These are phyloP conservation scores for Acronicta aceris DNA, from an alignment of 2,888 invertebrate species.

Conservation along the genomic window DNA sequence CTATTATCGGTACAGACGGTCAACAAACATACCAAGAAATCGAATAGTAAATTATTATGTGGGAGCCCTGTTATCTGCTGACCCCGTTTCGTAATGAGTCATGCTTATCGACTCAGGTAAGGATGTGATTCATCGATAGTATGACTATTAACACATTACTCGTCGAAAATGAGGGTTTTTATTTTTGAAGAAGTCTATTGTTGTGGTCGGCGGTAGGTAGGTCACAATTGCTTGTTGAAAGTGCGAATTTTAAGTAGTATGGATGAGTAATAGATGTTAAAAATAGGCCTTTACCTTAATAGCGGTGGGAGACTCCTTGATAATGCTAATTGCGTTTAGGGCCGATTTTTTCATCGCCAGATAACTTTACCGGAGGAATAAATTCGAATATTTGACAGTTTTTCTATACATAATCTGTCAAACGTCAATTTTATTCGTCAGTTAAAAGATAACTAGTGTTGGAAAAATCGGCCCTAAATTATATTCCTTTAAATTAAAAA, in stretches of 20 bases:
- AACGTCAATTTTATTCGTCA: no score
- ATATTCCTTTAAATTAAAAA: no score
- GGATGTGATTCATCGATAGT: conserved; percentile 47
- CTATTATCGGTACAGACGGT: conserved; percentile 9
- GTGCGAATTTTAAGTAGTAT: conserved; percentile 1
- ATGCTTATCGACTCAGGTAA: conserved; percentile 49
- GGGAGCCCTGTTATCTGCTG: conserved; percentile 49
- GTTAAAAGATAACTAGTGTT: no score
- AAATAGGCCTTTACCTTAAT: no score
- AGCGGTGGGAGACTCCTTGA: no score
- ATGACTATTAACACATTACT: conserved; percentile 45
- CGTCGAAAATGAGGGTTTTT: conserved; percentile 15
- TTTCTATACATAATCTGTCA: no score
- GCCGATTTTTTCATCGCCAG: no score
- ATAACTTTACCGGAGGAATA: no score
- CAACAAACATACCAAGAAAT: conserved; percentile 42
- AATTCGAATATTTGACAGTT: no score
- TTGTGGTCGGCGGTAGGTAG: conserved; percentile 1
- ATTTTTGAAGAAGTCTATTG: conserved; percentile 34
- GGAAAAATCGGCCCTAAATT: no score
- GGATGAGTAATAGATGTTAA: conserved; percentile 22
- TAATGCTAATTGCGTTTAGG: no score
- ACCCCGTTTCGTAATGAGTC: conserved; percentile 49
- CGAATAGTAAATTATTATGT: conserved; percentile 38
- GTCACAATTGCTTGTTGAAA: conserved; percentile 4